Evolutionary conservation across 2,888 invertebrate species (phyloP).

Genomic region (Hyposoter didymator): DNA sequence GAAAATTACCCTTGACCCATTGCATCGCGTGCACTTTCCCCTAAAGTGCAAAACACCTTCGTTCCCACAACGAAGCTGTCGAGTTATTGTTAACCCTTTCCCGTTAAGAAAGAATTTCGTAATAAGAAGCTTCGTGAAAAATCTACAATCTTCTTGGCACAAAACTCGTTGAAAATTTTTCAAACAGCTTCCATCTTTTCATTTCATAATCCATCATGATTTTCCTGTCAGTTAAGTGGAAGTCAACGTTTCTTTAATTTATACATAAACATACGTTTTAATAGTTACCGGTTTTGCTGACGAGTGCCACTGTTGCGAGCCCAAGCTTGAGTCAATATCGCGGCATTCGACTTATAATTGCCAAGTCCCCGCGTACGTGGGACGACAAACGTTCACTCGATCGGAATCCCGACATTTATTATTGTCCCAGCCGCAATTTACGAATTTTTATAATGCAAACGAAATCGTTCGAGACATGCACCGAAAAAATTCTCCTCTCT

Average conservation of each 20-base stretch:
- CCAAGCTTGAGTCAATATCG: background rate
- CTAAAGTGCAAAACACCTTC: conserved; percentile 14
- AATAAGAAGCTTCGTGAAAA: conserved; percentile 52
- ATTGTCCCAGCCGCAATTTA: conserved; percentile 18
- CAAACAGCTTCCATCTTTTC: background rate
- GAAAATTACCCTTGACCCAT: conserved; percentile 28
- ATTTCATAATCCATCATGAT: background rate
- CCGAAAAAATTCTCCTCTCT: background rate
- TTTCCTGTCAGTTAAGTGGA: background rate
- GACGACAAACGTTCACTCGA: background rate
- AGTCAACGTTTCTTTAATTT: conserved; percentile 13
- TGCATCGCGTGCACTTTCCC: conserved; percentile 9
- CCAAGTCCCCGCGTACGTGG: conserved; percentile 24
- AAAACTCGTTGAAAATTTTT: background rate
- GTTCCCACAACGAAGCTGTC: conserved; percentile 29
- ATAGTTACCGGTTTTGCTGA: conserved; percentile 21
- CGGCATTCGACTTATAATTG: background rate
- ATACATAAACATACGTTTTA: background rate
- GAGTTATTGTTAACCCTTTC: conserved; percentile 65
- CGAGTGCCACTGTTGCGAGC: background rate
- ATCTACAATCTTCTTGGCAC: background rate
- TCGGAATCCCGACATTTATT: conserved; percentile 16
- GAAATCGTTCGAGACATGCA: too few relatives aligned
- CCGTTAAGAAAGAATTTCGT: conserved; percentile 43
- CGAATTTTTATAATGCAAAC: background rate